A percentile compares a stretch with the other conserved stretches of the same genome.
These are phyloP conservation scores for Nemoura dubitans DNA, from an alignment of 2,888 invertebrate genomes.

Conservation along the genomic window DNA sequence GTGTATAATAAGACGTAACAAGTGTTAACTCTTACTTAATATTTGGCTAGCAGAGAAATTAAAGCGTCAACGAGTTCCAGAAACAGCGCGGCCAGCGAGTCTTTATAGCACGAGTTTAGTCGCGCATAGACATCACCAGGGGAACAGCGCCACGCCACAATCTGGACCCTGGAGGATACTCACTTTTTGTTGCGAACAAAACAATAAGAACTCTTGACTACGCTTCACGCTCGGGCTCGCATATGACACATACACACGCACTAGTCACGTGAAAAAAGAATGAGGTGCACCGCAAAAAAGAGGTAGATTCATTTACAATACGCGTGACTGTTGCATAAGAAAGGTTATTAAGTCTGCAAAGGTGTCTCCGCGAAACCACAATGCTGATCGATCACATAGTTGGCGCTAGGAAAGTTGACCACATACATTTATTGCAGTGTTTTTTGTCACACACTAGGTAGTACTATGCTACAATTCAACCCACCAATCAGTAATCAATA, in stretches of 20 bases:
- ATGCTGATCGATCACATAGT: not conserved
- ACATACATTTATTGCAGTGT: not conserved
- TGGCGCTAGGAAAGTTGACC: not conserved
- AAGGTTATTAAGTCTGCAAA: not conserved
- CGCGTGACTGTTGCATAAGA: not conserved
- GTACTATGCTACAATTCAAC: not conserved
- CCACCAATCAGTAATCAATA: not conserved
- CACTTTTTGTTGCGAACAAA: not conserved
- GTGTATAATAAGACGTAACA: not conserved
- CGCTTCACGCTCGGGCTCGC: not conserved
- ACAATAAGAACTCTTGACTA: not conserved
- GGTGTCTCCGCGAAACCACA: not conserved
- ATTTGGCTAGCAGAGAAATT: not conserved
- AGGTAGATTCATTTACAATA: not conserved
- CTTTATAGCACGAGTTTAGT: not conserved
- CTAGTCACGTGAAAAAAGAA: not conserved
- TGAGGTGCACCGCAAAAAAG: not conserved
- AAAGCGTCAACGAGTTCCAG: not conserved
- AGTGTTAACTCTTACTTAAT: not conserved
- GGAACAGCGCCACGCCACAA: no score
- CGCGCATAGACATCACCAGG: not conserved
- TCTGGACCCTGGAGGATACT: not conserved
- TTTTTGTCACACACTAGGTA: not conserved
- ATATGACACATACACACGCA: not conserved
- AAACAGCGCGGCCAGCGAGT: not conserved